Conservation (phyloP, 2,113 vertebrate genomes). For the Planiliza haematocheilus region DNA sequence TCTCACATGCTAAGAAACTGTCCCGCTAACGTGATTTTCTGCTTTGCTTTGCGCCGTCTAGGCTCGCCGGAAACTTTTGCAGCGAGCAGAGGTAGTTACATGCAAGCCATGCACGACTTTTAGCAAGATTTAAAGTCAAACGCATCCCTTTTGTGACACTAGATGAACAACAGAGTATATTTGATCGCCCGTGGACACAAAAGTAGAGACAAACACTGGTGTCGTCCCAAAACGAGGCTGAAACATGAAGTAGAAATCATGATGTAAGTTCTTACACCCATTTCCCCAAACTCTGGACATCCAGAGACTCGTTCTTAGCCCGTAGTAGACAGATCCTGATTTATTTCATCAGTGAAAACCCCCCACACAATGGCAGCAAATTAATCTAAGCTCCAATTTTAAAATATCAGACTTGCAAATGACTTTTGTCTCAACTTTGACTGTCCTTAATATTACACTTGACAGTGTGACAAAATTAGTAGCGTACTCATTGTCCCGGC, state of each 20-base stretch:
- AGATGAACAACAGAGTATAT: no score
- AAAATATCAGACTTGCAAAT: slow-evolving; percentile 46
- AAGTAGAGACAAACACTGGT: no score
- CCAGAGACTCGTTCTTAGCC: not conserved
- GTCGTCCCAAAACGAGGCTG: not conserved
- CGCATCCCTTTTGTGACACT: not conserved
- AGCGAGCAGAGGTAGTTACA: not conserved
- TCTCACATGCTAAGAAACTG: slow-evolving; percentile 58
- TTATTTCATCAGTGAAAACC: slow-evolving; percentile 27
- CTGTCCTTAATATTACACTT: slow-evolving; percentile 54
- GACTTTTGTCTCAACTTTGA: slow-evolving; percentile 47
- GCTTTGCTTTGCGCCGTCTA: slow-evolving; percentile 35
- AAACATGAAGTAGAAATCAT: not conserved
- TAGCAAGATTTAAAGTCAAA: not conserved
- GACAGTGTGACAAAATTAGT: slow-evolving; percentile 54
- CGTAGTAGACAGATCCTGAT: slow-evolving; percentile 8
- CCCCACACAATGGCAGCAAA: not conserved
- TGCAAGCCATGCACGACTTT: no score
- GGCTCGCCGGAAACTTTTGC: slow-evolving; percentile 28
- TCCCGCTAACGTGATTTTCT: slow-evolving; percentile 59
- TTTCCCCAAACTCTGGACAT: not conserved
- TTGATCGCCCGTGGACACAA: no score
- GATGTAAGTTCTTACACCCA: no score
- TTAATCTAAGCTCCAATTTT: slow-evolving; percentile 23
- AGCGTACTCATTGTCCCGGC: slow-evolving; percentile 47